Evolutionary conservation across 2,113 vertebrate genomes (phyloP).

Genomic region (Orthonyx spaldingii): DNA sequence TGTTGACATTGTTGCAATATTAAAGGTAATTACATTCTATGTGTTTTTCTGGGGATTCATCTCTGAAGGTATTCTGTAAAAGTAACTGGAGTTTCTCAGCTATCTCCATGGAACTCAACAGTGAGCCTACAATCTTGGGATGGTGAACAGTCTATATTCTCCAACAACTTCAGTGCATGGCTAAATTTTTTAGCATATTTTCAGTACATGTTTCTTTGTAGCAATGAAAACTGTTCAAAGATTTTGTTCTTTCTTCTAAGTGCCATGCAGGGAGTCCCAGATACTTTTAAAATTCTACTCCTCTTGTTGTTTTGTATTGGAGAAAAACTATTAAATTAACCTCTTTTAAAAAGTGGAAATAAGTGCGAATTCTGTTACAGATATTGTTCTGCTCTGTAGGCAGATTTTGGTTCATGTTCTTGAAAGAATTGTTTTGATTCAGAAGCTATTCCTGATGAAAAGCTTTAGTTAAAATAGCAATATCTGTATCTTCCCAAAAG

Average conservation of each 20-base stretch:
- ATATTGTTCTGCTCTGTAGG: background rate
- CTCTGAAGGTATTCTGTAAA: background rate
- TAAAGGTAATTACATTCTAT: background rate
- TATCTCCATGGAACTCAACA: background rate
- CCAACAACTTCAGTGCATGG: background rate
- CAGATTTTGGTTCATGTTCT: background rate
- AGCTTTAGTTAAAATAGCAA: background rate
- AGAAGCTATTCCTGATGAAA: slow-evolving; percentile 14
- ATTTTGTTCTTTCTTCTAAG: background rate
- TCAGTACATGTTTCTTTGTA: background rate
- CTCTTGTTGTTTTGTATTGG: background rate
- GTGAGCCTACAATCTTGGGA: background rate
- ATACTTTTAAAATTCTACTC: background rate
- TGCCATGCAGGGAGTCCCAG: background rate
- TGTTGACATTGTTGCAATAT: background rate
- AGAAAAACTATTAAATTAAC: background rate
- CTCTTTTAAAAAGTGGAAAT: background rate
- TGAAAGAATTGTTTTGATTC: slow-evolving; percentile 32
- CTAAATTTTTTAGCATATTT: background rate
- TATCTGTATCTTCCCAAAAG: slow-evolving; percentile 12
- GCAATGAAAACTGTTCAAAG: background rate
- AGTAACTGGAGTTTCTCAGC: background rate
- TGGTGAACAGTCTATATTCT: background rate
- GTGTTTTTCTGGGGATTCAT: background rate
- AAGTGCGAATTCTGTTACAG: background rate